phyloP scores from a whole-genome alignment of 2,113 vertebrate genomes.

The Heliornis fulica region DNA sequence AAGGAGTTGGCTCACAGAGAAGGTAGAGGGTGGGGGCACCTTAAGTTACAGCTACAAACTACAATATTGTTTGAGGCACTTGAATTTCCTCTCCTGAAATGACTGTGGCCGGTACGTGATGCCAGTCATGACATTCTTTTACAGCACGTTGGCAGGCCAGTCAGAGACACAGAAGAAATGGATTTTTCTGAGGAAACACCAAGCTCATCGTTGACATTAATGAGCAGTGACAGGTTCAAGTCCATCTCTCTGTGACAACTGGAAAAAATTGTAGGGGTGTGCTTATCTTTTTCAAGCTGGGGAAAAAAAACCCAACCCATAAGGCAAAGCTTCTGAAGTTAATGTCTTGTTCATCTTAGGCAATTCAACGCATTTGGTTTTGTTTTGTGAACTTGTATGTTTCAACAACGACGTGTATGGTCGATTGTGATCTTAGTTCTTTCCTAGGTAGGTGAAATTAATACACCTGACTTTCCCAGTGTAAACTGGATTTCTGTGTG shows the following conservation, averaged over 20 bases:
- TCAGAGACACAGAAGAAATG: background rate
- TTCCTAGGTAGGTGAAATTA: background rate
- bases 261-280: background rate
- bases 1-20: background rate
- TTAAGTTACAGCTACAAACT: background rate
- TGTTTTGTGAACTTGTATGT: background rate
- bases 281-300: background rate
- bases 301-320: background rate
- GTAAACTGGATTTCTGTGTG: background rate
- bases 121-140: background rate
- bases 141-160: background rate
- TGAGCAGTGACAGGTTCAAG: background rate
- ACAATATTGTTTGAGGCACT: background rate
- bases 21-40: background rate
- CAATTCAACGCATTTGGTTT: background rate
- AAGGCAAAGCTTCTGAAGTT: background rate
- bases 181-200: background rate
- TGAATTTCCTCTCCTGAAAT: background rate
- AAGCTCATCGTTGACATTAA: background rate
- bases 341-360: background rate
- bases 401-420: background rate
- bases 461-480: background rate
- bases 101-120: background rate
- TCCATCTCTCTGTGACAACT: background rate
- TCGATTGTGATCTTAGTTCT: background rate